phyloP scores from a whole-genome alignment of 2,888 invertebrate species.

The Epistrophe eligans region DNA sequence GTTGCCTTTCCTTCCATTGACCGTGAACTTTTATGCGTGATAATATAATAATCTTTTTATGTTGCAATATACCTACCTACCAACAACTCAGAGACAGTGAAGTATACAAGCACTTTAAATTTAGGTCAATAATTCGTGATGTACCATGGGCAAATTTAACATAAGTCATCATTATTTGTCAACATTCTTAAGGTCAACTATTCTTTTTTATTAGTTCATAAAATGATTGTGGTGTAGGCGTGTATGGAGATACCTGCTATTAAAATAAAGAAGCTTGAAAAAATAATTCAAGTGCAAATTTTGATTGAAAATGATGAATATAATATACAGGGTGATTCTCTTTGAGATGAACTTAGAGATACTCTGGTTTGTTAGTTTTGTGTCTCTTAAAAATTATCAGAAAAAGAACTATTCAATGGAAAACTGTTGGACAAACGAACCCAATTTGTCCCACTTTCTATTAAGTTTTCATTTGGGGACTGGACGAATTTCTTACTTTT shows the following conservation, averaged over 20 bases:
- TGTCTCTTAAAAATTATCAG: too few species aligned
- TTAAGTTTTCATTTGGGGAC: too few species aligned
- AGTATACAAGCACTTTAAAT: neutral
- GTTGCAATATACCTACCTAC: neutral
- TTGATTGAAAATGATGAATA: too few species aligned
- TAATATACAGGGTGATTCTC: too few species aligned
- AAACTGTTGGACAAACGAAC: too few species aligned
- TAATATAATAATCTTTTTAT: slow-evolving; percentile 6
- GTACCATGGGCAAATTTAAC: slow-evolving; percentile 19
- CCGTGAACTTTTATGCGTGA: slow-evolving; percentile 14
- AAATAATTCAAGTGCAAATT: too few species aligned
- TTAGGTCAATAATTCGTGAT: slow-evolving; percentile 26
- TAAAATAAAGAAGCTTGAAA: neutral
- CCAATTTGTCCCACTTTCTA: too few species aligned
- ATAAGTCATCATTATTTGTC: slow-evolving; percentile 8
- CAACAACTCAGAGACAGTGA: too few species aligned
- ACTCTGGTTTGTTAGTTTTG: too few species aligned
- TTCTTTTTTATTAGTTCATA: neutral
- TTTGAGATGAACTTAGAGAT: too few species aligned
- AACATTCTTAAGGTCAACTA: slow-evolving; percentile 9
- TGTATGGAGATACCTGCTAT: neutral
- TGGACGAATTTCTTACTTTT: too few species aligned
- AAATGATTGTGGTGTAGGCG: neutral
- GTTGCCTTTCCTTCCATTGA: slow-evolving; percentile 12
- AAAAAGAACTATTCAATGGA: too few species aligned